Evolutionary conservation across 2,888 invertebrate genomes (phyloP), one percentile per base, ranked within the genome.

Genomic region (Lasius fuliginosus): DNA sequence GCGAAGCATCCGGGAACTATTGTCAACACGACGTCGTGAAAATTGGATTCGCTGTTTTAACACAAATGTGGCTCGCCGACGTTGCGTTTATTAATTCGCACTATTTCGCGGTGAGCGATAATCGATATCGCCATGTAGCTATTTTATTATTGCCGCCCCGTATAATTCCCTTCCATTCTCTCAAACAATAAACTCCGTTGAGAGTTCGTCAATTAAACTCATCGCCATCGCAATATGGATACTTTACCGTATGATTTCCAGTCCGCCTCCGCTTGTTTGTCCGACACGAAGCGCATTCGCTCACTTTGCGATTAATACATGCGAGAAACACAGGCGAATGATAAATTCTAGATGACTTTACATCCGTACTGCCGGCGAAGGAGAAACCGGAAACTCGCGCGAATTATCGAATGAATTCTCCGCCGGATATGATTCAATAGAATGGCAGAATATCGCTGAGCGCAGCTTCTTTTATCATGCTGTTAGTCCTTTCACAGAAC

Each of bases 381-480:
- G 33, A 18, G 12, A 73, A 23, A 46, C 40, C 58, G 73, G 46
- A 71, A 79, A 23, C 30, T 15, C 40, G 30, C 40, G 36, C 60
- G 33, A n/a, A 42, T 42, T n/a, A 46, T 36, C 36, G 49, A 67
- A 23, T 12, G 27, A 9, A 27, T 40, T 9, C n/a, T 12, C 8
- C 74, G n/a, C 27, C 33, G 12, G 27, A 36, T 11, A 74, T 74
- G 42, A 79, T 71, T 67, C 30, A 40, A n/a, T 73, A 40, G 67
- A 89, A 73, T 90, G 87, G 30, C 53, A 49, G 67, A 62, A 79
- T 60, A 30, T 58, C 53, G 82, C 64, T 65, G 46, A 75, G 79
- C 62, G 85, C 86, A 64, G 85, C 86, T 91, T 89, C 88, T 91
- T 90, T 90, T 91, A 91, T 85, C 85, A 84, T 36, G 79, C 60